These are phyloP conservation scores for Hystrix brachyura DNA, from an alignment of 2,113 vertebrate species.

Conservation along the genomic window DNA sequence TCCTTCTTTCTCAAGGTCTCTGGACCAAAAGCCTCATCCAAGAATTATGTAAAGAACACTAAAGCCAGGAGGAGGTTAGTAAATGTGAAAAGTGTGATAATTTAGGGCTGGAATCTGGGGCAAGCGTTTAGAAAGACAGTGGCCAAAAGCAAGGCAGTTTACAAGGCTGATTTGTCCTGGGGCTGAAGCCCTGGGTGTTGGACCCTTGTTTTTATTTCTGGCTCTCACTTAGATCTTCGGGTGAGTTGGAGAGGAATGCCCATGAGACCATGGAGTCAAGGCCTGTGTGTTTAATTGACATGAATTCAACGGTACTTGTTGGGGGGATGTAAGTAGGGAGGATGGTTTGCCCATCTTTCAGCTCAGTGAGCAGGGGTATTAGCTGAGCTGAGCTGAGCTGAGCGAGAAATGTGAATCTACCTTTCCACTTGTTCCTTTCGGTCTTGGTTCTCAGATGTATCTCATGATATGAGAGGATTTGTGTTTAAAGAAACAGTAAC, in stretches of 20 bases:
- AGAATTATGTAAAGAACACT: conserved; percentile 58
- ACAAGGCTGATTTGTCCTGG: neutral
- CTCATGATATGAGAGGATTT: neutral
- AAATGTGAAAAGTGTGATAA: neutral
- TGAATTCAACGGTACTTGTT: neutral
- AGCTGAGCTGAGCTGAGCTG: neutral
- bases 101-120: neutral
- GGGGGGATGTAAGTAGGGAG: neutral
- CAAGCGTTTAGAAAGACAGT: conserved; percentile 37
- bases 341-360: neutral
- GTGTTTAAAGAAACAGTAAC: conserved; percentile 26
- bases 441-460: conserved; percentile 3
- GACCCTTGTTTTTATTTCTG: neutral
- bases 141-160: neutral
- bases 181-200: neutral
- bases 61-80: conserved; percentile 8
- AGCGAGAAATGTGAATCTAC: neutral
- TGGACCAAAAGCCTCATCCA: conserved; percentile 40
- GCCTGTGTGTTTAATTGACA: neutral
- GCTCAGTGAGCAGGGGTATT: neutral
- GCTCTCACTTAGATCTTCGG: neutral
- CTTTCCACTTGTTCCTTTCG: neutral
- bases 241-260: neutral
- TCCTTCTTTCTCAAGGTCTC: conserved; percentile 66
- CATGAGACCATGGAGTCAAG: neutral